phyloP scores from a whole-genome alignment of 2,888 invertebrate species.

The Phanerotoma sp. region DNA sequence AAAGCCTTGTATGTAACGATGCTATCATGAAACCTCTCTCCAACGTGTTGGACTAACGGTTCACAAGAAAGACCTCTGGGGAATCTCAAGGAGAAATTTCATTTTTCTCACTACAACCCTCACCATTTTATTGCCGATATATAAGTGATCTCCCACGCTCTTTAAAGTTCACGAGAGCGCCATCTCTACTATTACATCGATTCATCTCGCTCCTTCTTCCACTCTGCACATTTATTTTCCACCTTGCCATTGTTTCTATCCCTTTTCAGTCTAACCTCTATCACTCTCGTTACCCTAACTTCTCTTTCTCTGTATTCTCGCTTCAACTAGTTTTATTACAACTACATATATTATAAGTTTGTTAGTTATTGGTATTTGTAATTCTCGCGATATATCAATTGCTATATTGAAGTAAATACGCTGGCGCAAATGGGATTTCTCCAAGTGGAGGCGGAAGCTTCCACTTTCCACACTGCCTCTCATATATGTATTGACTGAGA shows the following conservation, averaged over 20 bases:
- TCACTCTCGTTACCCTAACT: no score
- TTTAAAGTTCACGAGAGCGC: constrained; percentile 16
- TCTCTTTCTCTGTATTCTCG: no score
- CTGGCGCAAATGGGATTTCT: not conserved
- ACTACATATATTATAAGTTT: no score
- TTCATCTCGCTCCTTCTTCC: no score
- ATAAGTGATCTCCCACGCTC: constrained; percentile 19
- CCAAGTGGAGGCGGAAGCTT: not conserved
- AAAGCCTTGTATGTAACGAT: constrained; percentile 6
- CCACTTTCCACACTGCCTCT: not conserved
- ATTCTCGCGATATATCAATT: not conserved
- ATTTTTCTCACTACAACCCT: constrained; percentile 17
- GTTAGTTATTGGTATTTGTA: no score
- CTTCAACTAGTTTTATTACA: no score
- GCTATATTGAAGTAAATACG: not conserved
- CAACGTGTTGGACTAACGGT: constrained; percentile 14
- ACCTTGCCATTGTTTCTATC: no score
- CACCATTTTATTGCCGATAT: not conserved
- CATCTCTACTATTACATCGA: no score
- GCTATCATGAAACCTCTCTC: not conserved
- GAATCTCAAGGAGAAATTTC: constrained; percentile 23
- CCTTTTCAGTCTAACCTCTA: no score
- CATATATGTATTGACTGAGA: not conserved
- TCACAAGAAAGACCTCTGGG: constrained; percentile 13
- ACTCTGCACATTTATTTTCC: no score